These are phyloP conservation scores for Anneissia japonica DNA, from an alignment of 35 echinoderm and acorn worm genomes.

Conservation along the genomic window DNA sequence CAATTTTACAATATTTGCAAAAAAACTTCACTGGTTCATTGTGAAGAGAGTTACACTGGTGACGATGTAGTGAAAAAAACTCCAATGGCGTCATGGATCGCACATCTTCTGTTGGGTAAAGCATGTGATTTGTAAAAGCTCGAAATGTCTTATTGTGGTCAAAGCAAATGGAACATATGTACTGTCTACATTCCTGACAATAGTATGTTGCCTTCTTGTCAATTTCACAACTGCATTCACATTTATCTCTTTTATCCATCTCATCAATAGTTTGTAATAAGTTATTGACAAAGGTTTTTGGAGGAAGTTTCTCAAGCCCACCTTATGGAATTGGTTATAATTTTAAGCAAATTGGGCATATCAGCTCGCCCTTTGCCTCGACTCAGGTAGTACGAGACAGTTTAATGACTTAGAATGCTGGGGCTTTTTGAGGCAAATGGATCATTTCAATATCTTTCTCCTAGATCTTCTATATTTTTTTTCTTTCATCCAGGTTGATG, in stretches of 20 bases:
- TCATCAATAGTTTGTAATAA: not conserved
- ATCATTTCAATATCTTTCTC: not conserved
- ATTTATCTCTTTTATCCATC: not conserved
- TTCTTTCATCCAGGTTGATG: no score
- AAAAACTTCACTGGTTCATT: not conserved
- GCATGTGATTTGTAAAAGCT: not conserved
- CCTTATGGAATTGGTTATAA: not conserved
- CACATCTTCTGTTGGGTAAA: not conserved
- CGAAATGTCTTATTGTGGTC: not conserved
- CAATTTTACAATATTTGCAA: not conserved
- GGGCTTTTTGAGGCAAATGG: not conserved
- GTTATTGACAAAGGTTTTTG: not conserved
- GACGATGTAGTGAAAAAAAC: not conserved
- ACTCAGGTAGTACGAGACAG: not conserved
- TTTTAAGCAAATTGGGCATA: not conserved
- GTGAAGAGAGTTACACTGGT: not conserved
- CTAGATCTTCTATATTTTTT: no score
- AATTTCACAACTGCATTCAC: not conserved
- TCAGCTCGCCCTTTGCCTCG: not conserved
- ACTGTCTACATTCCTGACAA: not conserved
- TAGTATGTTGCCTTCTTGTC: not conserved
- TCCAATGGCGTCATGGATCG: not conserved
- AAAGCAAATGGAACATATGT: not conserved
- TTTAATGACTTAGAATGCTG: not conserved
- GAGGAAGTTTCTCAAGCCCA: not conserved